Evolutionary conservation across 2,113 vertebrate species (phyloP).

Genomic region (Phylloscopus trochiloides): DNA sequence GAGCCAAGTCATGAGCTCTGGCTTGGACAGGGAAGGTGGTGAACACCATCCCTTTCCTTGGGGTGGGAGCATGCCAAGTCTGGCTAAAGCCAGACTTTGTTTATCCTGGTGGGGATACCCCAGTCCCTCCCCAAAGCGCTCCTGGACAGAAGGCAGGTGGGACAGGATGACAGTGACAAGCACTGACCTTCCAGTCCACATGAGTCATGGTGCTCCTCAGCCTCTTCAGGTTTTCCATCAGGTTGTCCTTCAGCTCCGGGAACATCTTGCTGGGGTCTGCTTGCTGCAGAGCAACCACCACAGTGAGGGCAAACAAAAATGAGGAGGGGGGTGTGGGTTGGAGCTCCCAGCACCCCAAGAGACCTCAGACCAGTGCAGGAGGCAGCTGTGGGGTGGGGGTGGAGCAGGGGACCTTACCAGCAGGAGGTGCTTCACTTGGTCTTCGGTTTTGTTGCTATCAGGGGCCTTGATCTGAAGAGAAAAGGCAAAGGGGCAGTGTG

Average conservation of each 20-base stretch:
- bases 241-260: conserved; percentile 76
- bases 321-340: fast-evolving
- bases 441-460: conserved; percentile 73
- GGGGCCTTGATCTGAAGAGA: conserved; percentile 25
- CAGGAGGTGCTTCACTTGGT: conserved; percentile 81
- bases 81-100: background rate
- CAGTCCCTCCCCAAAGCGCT: background rate
- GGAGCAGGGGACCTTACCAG: conserved; percentile 65
- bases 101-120: background rate
- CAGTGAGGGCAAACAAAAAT: background rate
- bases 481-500: background rate
- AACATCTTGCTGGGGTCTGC: conserved; percentile 68
- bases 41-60: background rate
- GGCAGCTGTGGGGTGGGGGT: fast-evolving
- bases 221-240: conserved; percentile 76
- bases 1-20: background rate
- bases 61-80: background rate
- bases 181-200: conserved; percentile 76
- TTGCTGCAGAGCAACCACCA: conserved; percentile 38
- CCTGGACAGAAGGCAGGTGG: background rate
- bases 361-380: background rate
- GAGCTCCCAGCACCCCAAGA: background rate
- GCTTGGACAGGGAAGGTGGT: background rate
- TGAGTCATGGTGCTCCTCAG: conserved; percentile 70
- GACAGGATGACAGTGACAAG: background rate